Evolutionary conservation across 2,888 invertebrate genomes (phyloP).

Genomic region (Hoplodrina blanda): DNA sequence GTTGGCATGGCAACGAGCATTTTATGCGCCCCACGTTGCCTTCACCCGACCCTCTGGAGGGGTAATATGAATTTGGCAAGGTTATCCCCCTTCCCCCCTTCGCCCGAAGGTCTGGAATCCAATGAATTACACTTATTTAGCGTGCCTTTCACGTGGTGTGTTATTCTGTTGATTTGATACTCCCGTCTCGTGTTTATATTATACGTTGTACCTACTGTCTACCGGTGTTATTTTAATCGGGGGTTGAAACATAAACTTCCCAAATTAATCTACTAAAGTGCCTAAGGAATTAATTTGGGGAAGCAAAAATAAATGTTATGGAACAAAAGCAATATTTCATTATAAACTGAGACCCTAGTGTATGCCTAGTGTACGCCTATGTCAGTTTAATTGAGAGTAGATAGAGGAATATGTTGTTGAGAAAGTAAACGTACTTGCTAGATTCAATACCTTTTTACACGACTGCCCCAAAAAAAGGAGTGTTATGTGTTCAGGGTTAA

Average conservation of each 20-base stretch:
- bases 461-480: no score
- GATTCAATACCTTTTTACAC: no score
- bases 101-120: constrained; percentile 62
- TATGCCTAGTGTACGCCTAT: no score
- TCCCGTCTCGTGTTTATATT: constrained; percentile 36
- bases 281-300: constrained; percentile 12
- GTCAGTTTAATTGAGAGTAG: no score
- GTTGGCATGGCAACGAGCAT: constrained; percentile 83
- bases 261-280: constrained; percentile 10
- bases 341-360: neutral
- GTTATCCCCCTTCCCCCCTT: constrained; percentile 67
- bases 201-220: constrained; percentile 32
- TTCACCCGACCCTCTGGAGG: constrained; percentile 65
- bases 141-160: constrained; percentile 58
- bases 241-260: constrained; percentile 2
- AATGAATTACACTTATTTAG: constrained; percentile 65
- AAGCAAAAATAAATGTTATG: neutral
- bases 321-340: neutral
- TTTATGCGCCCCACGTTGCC: constrained; percentile 83
- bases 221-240: constrained; percentile 12
- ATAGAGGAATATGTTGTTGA: no score
- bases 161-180: constrained; percentile 42
- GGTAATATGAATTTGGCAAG: constrained; percentile 73
- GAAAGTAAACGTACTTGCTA: no score
- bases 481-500: no score